A percentile compares a stretch with the other conserved stretches of the same genome.
Conservation (phyloP, 2,113 vertebrate genomes). For the Boulengeromyrus knoepffleri region DNA sequence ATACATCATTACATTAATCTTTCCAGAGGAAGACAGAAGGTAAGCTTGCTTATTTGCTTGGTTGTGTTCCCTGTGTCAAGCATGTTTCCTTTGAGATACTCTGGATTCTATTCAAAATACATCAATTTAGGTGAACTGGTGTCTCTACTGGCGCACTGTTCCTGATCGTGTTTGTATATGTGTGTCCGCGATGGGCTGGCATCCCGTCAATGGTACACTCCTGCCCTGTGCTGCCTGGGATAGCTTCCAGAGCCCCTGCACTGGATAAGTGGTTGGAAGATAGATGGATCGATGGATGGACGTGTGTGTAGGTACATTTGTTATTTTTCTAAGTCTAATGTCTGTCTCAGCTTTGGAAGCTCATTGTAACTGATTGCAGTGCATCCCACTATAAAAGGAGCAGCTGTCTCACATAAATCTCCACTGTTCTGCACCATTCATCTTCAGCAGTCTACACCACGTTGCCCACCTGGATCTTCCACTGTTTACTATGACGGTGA, state of each 20-base stretch:
- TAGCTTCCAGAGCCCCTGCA: background rate
- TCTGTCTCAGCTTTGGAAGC: background rate
- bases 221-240: background rate
- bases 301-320: background rate
- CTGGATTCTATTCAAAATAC: background rate
- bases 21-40: background rate
- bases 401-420: background rate
- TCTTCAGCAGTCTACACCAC: background rate
- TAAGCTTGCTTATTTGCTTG: background rate
- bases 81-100: background rate
- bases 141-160: background rate
- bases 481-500: background rate
- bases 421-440: background rate
- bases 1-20: background rate
- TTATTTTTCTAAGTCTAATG: background rate
- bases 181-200: background rate
- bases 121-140: background rate
- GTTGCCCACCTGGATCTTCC: background rate
- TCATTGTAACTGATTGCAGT: background rate
- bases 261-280: background rate
- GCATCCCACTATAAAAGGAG: background rate
- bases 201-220: background rate
- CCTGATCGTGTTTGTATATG: background rate
- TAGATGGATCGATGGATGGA: background rate
- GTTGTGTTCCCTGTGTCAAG: background rate